phyloP scores from a whole-genome alignment of 2,888 invertebrate genomes.

The Anaspis maculata region DNA sequence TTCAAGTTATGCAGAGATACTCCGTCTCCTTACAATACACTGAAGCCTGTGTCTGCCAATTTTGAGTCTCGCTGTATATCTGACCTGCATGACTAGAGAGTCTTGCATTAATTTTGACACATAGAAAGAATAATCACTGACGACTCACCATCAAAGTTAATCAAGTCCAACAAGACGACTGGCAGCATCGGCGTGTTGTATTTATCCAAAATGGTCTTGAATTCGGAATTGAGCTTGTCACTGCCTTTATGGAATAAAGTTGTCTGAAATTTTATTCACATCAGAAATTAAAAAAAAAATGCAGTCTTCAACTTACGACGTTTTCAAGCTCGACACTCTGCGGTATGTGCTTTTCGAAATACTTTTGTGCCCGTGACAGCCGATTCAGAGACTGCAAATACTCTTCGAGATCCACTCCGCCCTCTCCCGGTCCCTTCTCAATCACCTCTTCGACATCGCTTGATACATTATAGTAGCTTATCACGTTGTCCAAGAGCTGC shows the following conservation, averaged over 20 bases:
- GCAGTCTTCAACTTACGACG: constrained; percentile 58
- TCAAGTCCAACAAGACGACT: constrained; percentile 78
- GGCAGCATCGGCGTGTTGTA: constrained; percentile 83
- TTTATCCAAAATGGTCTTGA: constrained; percentile 75
- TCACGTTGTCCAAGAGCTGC: constrained; percentile 82
- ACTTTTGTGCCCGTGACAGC: constrained; percentile 77
- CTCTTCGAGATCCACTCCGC: constrained; percentile 45
- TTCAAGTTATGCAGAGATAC: too few species aligned
- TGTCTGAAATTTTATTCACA: constrained; percentile 43
- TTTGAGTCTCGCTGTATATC: too few species aligned
- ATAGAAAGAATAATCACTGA: constrained; percentile 7
- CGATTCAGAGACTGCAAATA: constrained; percentile 70
- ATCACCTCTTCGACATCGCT: constrained; percentile 83
- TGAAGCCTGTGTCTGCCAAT: too few species aligned
- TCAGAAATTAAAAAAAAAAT: constrained; percentile 1
- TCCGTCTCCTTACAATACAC: too few species aligned
- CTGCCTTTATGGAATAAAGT: constrained; percentile 75
- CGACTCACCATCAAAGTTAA: constrained; percentile 45
- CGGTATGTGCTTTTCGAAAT: constrained; percentile 87
- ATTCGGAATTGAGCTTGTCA: constrained; percentile 77
- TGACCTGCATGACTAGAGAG: too few species aligned
- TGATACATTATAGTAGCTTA: constrained; percentile 92
- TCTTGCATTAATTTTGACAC: constrained; percentile 10
- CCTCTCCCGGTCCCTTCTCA: constrained; percentile 69
- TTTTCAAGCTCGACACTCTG: constrained; percentile 91